Conservation (phyloP, 2,113 vertebrate species). For the Crotophaga sulcirostris region DNA sequence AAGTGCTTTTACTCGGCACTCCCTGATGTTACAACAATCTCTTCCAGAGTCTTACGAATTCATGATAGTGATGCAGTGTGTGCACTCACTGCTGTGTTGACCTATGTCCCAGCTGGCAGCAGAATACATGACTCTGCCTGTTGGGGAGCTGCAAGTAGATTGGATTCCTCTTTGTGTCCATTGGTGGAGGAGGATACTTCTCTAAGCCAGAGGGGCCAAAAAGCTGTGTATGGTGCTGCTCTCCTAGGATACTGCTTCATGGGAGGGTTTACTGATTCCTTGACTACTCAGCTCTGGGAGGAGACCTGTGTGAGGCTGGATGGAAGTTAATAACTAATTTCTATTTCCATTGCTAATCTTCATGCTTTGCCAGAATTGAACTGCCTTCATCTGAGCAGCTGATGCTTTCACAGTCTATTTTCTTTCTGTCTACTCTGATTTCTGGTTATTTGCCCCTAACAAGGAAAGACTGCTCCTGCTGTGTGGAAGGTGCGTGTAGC, state of each 20-base stretch:
- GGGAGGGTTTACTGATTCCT: not conserved
- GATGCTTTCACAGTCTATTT: not conserved
- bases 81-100: too few relatives aligned
- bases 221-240: too few relatives aligned
- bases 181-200: not conserved
- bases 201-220: not conserved
- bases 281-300: not conserved
- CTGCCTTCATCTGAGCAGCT: not conserved
- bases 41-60: not conserved
- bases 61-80: too few relatives aligned
- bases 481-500: fast-evolving
- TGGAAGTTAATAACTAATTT: not conserved
- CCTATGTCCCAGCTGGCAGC: too few relatives aligned
- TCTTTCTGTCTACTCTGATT: not conserved
- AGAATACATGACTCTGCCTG: too few relatives aligned
- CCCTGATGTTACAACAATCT: not conserved
- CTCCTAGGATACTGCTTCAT: fast-evolving
- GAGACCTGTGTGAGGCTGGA: fast-evolving
- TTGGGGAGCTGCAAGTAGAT: not conserved
- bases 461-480: not conserved
- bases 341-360: not conserved
- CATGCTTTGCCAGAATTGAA: not conserved
- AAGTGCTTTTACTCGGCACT: not conserved
- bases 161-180: fast-evolving
- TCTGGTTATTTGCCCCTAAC: not conserved